Evolutionary conservation across 2,797 vertebrate genomes (phyloP).

Genomic region (Esox lucius): DNA sequence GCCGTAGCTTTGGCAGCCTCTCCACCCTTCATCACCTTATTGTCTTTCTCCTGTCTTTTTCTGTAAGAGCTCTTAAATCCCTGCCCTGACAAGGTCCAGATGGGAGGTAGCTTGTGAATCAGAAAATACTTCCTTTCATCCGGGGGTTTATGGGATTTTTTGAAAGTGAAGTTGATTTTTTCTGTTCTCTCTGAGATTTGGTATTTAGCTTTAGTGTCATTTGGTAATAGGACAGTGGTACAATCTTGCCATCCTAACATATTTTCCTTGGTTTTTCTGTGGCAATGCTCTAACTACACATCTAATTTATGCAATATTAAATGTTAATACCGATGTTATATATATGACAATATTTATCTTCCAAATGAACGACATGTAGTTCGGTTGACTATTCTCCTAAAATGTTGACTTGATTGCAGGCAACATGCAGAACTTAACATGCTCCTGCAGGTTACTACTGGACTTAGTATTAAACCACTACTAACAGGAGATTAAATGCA

Average conservation of each 20-base stretch:
- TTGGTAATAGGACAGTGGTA: background rate
- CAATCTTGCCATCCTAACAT: background rate
- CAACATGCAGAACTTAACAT: background rate
- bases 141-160: too few species aligned
- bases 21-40: too few species aligned
- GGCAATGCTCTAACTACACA: conserved; percentile 86
- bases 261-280: background rate
- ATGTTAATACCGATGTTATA: conserved; percentile 95
- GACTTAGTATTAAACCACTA: background rate
- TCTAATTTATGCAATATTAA: conserved; percentile 97
- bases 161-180: too few species aligned
- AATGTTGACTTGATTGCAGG: background rate
- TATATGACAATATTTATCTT: conserved; percentile 84
- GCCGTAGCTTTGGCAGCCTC: too few species aligned
- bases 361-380: conserved; percentile 43
- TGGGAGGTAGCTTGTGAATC: too few species aligned
- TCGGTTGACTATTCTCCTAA: conserved; percentile 34
- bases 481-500: background rate
- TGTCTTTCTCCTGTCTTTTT: too few species aligned
- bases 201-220: background rate
- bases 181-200: too few species aligned
- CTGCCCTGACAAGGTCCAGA: too few species aligned
- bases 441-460: background rate
- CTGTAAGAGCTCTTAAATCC: too few species aligned
- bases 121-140: too few species aligned